Evolutionary conservation across 2,797 vertebrate genomes (phyloP).

Genomic region (Gadopsis bispinosus): DNA sequence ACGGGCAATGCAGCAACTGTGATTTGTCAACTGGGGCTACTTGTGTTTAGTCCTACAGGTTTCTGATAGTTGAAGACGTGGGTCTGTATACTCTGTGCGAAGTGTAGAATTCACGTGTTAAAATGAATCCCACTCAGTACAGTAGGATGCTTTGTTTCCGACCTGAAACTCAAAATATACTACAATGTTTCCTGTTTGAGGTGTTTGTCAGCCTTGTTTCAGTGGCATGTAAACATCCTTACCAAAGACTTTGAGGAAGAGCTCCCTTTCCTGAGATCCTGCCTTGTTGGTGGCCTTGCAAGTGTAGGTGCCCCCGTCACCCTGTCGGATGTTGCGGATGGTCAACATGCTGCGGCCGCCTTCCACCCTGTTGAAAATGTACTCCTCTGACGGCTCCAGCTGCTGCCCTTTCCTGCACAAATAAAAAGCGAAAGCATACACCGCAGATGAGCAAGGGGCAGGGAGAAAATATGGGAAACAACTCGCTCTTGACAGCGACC

Average conservation of each 20-base stretch:
- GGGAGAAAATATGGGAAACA: not conserved
- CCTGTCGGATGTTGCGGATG: constrained; percentile 90
- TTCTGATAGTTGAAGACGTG: too few species aligned
- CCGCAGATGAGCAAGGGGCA: not conserved
- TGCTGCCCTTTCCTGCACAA: constrained; percentile 89
- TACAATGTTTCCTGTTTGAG: not conserved
- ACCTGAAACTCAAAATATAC: not conserved
- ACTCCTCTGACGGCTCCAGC: constrained; percentile 92
- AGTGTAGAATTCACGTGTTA: not conserved
- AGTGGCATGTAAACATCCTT: constrained; percentile 63
- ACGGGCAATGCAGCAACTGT: too few species aligned
- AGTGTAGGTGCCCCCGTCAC: constrained; percentile 89
- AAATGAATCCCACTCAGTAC: not conserved
- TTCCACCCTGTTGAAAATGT: constrained; percentile 82
- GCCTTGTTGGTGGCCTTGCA: constrained; percentile 96
- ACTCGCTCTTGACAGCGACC: constrained; percentile 9
- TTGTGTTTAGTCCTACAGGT: too few species aligned
- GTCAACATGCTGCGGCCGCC: constrained; percentile 90
- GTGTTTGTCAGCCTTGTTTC: not conserved
- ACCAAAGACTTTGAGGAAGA: constrained; percentile 97
- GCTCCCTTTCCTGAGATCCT: constrained; percentile 91
- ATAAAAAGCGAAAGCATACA: constrained; percentile 10
- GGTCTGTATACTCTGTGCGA: too few species aligned
- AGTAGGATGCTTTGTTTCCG: not conserved
- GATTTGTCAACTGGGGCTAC: too few species aligned